These are phyloP conservation scores for Calameuta idolon DNA, from an alignment of 2,888 invertebrate genomes.

Conservation along the genomic window DNA sequence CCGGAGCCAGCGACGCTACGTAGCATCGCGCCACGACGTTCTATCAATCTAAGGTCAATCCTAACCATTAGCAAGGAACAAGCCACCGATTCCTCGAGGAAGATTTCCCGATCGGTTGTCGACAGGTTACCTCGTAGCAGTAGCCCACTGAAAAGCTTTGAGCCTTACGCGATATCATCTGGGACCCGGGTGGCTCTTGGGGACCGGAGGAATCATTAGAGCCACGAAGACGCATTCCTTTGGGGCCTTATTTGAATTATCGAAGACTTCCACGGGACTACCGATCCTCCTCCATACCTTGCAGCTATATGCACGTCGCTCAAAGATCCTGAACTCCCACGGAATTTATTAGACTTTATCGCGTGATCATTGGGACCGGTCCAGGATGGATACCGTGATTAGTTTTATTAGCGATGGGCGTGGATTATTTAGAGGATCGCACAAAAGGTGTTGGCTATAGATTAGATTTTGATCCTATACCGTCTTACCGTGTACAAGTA, in stretches of 20 bases:
- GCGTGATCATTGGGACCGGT: constrained; percentile 44
- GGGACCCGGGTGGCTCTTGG: constrained; percentile 36
- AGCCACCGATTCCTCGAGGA: not conserved
- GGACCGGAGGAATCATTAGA: constrained; percentile 52
- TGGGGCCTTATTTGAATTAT: constrained; percentile 24
- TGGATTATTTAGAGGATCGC: constrained; percentile 18
- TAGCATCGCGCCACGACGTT: not conserved
- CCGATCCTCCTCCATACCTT: not conserved
- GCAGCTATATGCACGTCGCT: constrained; percentile 4
- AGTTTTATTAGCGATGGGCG: constrained; percentile 46
- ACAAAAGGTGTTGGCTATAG: constrained; percentile 11
- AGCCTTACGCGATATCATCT: constrained; percentile 50
- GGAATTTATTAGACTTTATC: constrained; percentile 42
- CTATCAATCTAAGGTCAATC: not conserved
- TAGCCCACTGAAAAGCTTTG: constrained; percentile 29
- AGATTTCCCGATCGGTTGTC: not conserved
- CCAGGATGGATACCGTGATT: constrained; percentile 46
- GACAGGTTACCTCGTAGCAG: not conserved
- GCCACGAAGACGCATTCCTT: constrained; percentile 33
- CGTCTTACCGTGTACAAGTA: not conserved
- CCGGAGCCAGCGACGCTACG: not conserved
- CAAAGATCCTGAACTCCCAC: constrained; percentile 15
- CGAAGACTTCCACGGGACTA: constrained; percentile 12
- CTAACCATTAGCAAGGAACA: not conserved
- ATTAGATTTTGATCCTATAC: not conserved